Evolutionary conservation across 2,888 invertebrate genomes (phyloP), one percentile per base, ranked within the genome.

Genomic region (Aphrophora alni): DNA sequence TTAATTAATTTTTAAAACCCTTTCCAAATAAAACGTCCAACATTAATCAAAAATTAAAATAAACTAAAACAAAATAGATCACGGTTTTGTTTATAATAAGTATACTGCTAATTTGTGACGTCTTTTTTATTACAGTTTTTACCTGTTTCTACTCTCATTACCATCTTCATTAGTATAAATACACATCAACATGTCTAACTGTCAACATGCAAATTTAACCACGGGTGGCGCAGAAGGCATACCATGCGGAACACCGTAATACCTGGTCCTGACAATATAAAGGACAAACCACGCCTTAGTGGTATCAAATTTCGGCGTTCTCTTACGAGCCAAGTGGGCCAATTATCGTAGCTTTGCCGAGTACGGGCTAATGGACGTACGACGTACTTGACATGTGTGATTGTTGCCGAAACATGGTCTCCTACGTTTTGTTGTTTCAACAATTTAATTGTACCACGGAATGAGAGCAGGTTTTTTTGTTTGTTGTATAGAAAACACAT

Each of bases 281-380:
- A 59, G 5, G n/a, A 14, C 59, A 12, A 8, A 21, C 59, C 59
- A 59, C 59, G 59, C 59, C 59, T 59, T 21, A 5, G 21, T 21
- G 59, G 21, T 59, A 59, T 59, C 59, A 59, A 59, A 59, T 59
- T 59, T 59, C 59, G 59, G 59, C 59, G 59, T 21, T 59, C 59
- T 21, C 59, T 21, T 59, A 21, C 14, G n/a, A n/a, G 59, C 59
- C 59, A 21, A 59, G 59, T 59, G 59, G 59, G 59, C 59, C 59
- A 59, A 59, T 59, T 59, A 59, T 59, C 59, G 59, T 59, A n/a
- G n/a, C n/a, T n/a, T n/a, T n/a, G n/a, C n/a, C n/a, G 59, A 59
- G 59, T 59, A 59, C 21, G 59, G 59, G 12, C 59, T 59, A 59
- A 59, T 59, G 59, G 59, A 59, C 59, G 59, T 10, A 3, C 2